Evolutionary conservation across 64 coral and sea anemone genomes (phyloP), one percentile per base, ranked within the genome.

Genomic region (Pachyseris speciosa): DNA sequence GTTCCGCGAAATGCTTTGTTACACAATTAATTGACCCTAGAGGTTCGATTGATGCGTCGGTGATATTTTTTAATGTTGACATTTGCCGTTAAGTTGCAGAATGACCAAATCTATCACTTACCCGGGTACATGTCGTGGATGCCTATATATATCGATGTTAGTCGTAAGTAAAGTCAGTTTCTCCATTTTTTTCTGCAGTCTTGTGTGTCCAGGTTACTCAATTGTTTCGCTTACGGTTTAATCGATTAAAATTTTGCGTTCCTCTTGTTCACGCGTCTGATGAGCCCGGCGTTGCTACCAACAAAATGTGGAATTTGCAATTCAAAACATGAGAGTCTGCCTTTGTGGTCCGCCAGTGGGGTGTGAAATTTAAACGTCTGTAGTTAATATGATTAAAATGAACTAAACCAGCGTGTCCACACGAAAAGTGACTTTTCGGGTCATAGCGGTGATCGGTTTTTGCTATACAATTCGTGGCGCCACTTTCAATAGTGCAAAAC

Each of bases 51-150:
- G 19, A 36, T 69, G 32, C 19, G 22, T n/a, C 22, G 11, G 77
- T 41, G 77, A 41, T 25, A 37, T 5, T 37, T 19, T 60, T 39
- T 5, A 33, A 40, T 81, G 51, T 61, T 81, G 29, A 61, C 77
- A 61, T 3, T 59, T 61, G 4, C 58, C n/a, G 9, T n/a, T 12
- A 22, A 30, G 42, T 40, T 9, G 13, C 52, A n/a, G 28, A 34
- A 67, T 17, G 11, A 20, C 19, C 34, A 15, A 55, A 30, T 69
- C 36, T 25, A 50, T n/a, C 13, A 75, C 89, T 75, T 84, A 92
- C 89, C 89, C 78, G 17, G 89, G 89, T 13, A 92, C 80, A 74
- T 92, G 89, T 92, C 79, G 72, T 24, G 89, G 89, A 64, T 92
- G 89, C 20, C 68, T 36, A 9, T 92, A 85, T n/a, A 92, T 58